Percentiles rank a stretch among this genome's conserved stretches.
Evolutionary conservation across 1,140 invertebrate species (phyloP).

Genomic region (Asobara japonica): DNA sequence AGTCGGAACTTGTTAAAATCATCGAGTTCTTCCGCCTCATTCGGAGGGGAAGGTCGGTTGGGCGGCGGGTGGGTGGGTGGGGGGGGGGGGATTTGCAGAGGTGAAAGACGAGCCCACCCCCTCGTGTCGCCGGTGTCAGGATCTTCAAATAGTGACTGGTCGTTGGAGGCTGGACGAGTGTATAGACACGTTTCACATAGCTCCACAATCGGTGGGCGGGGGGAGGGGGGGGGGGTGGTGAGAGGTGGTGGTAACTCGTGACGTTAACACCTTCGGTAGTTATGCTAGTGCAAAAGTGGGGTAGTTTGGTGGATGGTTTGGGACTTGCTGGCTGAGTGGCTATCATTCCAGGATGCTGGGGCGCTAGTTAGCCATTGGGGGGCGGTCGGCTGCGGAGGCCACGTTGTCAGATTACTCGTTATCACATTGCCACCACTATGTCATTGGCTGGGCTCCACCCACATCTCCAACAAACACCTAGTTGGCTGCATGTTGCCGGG

Average conservation of each 20-base stretch:
- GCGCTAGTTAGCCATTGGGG: slow-evolving; percentile 58
- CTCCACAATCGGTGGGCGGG: background rate
- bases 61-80: slow-evolving; percentile 13
- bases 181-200: slow-evolving; percentile 5
- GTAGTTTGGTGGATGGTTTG: slow-evolving; percentile 28
- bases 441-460: slow-evolving; percentile 62
- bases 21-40: background rate
- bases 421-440: slow-evolving; percentile 49
- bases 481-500: background rate
- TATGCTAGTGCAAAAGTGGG: background rate
- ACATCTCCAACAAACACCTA: background rate
- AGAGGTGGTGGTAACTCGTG: slow-evolving; percentile 7
- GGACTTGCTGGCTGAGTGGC: slow-evolving; percentile 65
- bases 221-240: background rate
- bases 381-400: slow-evolving; percentile 54
- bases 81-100: background rate
- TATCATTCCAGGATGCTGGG: slow-evolving; percentile 42
- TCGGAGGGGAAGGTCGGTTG: no score
- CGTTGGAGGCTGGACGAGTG: slow-evolving; percentile 6
- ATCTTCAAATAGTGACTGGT: slow-evolving; percentile 16
- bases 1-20: background rate
- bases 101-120: background rate
- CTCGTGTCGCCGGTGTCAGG: slow-evolving; percentile 7
- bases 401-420: slow-evolving; percentile 55
- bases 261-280: background rate